phyloP scores from a whole-genome alignment of 1,140 invertebrate species.

The Rhyzopertha dominica region DNA sequence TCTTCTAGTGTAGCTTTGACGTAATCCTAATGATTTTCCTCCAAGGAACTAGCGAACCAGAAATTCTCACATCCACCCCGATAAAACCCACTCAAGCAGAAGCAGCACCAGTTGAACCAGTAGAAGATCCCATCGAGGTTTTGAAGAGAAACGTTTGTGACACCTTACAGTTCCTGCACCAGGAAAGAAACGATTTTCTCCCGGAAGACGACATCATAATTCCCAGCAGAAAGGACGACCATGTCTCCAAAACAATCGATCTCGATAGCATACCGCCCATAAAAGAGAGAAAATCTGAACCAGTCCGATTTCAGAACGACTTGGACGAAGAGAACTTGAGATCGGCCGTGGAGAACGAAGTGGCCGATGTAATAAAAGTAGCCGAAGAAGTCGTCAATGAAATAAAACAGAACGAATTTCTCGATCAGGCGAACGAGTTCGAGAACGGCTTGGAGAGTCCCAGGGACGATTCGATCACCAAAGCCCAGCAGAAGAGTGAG shows the following conservation, averaged over 20 bases:
- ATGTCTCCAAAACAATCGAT: slow-evolving; percentile 37
- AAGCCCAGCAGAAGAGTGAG: slow-evolving; percentile 37
- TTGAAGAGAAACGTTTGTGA: slow-evolving; percentile 41
- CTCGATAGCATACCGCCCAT: slow-evolving; percentile 32
- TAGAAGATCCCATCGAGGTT: slow-evolving; percentile 30
- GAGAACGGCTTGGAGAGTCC: slow-evolving; percentile 28
- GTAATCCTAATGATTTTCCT: too few species aligned
- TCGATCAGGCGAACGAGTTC: background rate
- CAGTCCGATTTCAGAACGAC: background rate
- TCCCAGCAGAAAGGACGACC: slow-evolving; percentile 42
- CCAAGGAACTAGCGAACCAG: too few species aligned
- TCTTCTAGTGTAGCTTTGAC: too few species aligned
- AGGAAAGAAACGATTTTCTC: slow-evolving; percentile 44
- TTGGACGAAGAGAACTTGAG: slow-evolving; percentile 9
- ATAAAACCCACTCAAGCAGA: slow-evolving; percentile 1
- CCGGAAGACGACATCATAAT: slow-evolving; percentile 42
- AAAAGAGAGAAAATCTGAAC: background rate
- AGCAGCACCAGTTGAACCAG: background rate
- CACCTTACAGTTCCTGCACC: slow-evolving; percentile 42
- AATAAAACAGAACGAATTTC: slow-evolving; percentile 21
- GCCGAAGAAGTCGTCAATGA: slow-evolving; percentile 35
- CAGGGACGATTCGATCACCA: slow-evolving; percentile 35
- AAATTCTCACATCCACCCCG: slow-evolving; percentile 5
- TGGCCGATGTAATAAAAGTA: slow-evolving; percentile 33
- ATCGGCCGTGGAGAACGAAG: slow-evolving; percentile 32